These are phyloP conservation scores for Montipora capricornis DNA, from an alignment of 64 coral and sea anemone genomes.

Conservation along the genomic window DNA sequence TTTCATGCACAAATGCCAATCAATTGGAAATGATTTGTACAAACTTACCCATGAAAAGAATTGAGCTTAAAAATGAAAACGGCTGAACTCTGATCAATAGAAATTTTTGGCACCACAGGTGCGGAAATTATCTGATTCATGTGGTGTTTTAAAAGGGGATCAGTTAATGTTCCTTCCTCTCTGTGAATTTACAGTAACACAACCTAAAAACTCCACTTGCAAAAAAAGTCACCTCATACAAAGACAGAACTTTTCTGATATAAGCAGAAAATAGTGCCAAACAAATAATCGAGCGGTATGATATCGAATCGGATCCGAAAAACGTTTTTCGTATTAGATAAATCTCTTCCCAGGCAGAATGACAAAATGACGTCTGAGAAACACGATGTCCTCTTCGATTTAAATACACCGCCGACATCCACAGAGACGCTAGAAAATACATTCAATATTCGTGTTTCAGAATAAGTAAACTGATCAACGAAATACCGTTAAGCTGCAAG, in stretches of 20 bases:
- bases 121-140: not conserved
- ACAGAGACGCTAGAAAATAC: not conserved
- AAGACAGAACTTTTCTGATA: not conserved
- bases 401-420: not conserved
- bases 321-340: not conserved
- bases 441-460: not conserved
- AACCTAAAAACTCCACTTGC: not conserved
- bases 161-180: not conserved
- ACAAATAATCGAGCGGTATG: not conserved
- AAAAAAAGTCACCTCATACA: not conserved
- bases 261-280: not conserved
- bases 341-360: not conserved
- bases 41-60: not conserved
- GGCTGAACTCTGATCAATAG: not conserved
- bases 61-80: not conserved
- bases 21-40: too few species aligned
- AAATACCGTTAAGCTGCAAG: conserved; percentile 9
- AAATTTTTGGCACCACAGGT: not conserved
- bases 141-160: not conserved
- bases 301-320: not conserved
- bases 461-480: not conserved
- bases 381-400: not conserved
- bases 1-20: not conserved
- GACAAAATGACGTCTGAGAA: not conserved
- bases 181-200: not conserved